These are phyloP conservation scores for Mormoops blainvillei DNA, from an alignment of 2,113 vertebrate species.

Conservation along the genomic window DNA sequence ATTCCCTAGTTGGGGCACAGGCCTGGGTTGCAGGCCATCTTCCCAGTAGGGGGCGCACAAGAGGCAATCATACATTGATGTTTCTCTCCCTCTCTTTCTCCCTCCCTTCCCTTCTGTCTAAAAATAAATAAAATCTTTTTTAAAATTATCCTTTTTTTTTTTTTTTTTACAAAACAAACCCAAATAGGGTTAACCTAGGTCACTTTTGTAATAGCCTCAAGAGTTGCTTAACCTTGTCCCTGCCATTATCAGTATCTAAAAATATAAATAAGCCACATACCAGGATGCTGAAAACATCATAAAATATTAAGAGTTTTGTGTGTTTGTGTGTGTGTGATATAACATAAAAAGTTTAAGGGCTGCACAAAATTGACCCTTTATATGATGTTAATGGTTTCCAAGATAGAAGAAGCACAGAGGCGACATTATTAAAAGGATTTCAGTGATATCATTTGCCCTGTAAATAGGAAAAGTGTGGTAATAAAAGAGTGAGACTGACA, in stretches of 20 bases:
- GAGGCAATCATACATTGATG: too few relatives aligned
- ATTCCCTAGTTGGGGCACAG: too few relatives aligned
- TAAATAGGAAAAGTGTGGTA: not conserved
- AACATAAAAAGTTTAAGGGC: not conserved
- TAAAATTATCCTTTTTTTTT: too few relatives aligned
- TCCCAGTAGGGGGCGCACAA: too few relatives aligned
- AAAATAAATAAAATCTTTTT: too few relatives aligned
- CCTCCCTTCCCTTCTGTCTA: too few relatives aligned
- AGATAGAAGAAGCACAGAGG: not conserved
- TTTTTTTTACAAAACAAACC: not conserved
- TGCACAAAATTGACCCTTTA: not conserved
- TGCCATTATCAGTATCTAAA: not conserved
- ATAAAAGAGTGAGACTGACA: not conserved
- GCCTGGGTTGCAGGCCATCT: too few relatives aligned
- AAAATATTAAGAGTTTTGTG: not conserved
- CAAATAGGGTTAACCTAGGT: not conserved
- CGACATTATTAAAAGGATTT: conserved; percentile 3
- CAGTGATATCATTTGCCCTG: not conserved
- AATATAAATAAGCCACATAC: not conserved
- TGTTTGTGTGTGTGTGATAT: not conserved
- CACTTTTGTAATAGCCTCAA: not conserved
- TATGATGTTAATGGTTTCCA: not conserved
- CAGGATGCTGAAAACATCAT: not conserved
- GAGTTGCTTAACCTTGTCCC: not conserved
- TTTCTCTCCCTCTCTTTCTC: too few relatives aligned